Evolutionary conservation across 2,113 vertebrate species (phyloP).

Genomic region (Chaetorhynchus papuensis): DNA sequence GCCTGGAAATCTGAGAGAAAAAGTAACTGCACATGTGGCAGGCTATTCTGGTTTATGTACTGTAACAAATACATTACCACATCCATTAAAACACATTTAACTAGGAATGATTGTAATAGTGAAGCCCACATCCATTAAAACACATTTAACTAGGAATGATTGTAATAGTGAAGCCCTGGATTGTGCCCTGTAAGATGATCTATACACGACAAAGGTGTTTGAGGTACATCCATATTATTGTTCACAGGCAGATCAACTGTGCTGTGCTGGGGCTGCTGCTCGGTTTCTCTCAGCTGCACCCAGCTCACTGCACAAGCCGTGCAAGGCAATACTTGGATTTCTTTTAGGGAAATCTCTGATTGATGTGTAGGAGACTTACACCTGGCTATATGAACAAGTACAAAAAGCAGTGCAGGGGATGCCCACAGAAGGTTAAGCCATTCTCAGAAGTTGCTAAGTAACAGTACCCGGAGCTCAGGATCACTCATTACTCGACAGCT

Average conservation of each 20-base stretch:
- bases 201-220: not conserved
- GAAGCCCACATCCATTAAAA: not conserved
- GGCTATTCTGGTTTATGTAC: not conserved
- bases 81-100: not conserved
- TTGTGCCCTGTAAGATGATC: not conserved
- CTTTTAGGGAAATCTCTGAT: not conserved
- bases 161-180: not conserved
- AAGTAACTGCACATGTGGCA: not conserved
- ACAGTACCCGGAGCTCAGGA: not conserved
- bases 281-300: not conserved
- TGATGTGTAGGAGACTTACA: not conserved
- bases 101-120: not conserved
- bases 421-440: slow-evolving; percentile 24
- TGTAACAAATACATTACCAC: not conserved
- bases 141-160: not conserved
- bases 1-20: not conserved
- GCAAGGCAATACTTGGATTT: not conserved
- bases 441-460: slow-evolving; percentile 54
- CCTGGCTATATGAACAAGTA: not conserved
- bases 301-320: not conserved
- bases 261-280: not conserved
- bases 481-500: slow-evolving; percentile 15
- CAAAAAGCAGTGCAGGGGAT: not conserved
- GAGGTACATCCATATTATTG: not conserved
- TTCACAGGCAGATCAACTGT: not conserved